These are phyloP conservation scores for Acrocephalus scirpaceus DNA, from an alignment of 2,797 vertebrate species.

Conservation along the genomic window DNA sequence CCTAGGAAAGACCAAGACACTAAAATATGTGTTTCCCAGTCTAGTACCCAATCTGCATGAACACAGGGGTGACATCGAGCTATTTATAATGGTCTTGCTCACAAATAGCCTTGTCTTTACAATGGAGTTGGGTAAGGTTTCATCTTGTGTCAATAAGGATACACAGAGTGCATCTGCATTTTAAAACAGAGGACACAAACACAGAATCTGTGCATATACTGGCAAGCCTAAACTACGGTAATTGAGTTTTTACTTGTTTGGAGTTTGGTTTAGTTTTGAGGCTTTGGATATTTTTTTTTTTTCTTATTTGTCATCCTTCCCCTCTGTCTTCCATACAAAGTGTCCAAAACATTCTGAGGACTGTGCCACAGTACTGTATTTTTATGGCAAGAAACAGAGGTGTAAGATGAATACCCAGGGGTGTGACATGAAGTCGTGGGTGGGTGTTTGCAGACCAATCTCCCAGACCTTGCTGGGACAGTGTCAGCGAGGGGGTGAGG, in stretches of 20 bases:
- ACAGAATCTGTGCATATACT: background rate
- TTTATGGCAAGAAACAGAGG: background rate
- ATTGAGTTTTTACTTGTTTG: background rate
- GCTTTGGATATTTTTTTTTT: background rate
- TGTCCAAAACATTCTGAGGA: background rate
- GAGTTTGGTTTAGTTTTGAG: background rate
- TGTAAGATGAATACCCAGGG: background rate
- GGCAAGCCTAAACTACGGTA: fast-evolving
- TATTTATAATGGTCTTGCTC: background rate
- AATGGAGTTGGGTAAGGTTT: background rate
- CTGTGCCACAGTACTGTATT: background rate
- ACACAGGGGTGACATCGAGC: background rate
- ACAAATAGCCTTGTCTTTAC: background rate
- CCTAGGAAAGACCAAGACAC: background rate
- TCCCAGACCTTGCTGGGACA: background rate
- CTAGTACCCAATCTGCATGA: background rate
- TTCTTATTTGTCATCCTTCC: background rate
- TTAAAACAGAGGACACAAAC: background rate
- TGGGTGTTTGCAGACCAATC: background rate
- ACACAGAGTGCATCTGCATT: background rate
- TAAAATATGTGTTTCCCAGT: background rate
- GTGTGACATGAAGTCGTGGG: background rate
- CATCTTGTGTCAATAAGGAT: background rate
- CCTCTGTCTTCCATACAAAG: fast-evolving
- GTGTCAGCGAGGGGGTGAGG: background rate